Conservation (phyloP, 64 coral and sea anemone species). For the Montipora sp. region DNA sequence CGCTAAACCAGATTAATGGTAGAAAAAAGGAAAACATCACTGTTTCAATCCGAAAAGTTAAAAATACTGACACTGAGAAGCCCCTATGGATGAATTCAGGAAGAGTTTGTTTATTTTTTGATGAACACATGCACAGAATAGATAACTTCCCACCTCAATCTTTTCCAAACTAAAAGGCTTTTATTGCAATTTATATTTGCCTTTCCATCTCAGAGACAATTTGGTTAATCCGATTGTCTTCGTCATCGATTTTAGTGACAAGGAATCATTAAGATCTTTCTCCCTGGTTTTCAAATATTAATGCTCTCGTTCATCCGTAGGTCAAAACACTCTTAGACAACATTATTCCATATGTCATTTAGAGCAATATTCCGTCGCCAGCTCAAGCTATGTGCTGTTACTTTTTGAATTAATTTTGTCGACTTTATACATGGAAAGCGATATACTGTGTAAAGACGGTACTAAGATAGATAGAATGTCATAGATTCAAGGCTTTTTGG, state of each 20-base stretch:
- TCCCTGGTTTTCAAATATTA: constrained; percentile 42
- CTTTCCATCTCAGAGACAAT: background rate
- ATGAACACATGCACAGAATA: background rate
- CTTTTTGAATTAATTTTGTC: background rate
- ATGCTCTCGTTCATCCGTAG: background rate
- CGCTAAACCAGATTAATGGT: background rate
- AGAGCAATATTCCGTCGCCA: background rate
- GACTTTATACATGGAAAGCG: too few relatives aligned
- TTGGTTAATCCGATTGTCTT: background rate
- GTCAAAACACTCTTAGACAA: background rate
- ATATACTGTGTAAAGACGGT: too few relatives aligned
- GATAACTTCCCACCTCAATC: background rate
- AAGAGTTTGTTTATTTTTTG: background rate
- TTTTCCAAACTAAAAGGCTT: background rate
- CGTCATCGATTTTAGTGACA: background rate
- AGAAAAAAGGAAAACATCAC: background rate
- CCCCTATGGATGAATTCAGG: background rate
- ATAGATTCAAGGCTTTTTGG: background rate
- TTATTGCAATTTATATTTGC: constrained; percentile 4
- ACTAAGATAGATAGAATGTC: background rate
- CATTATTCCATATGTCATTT: background rate
- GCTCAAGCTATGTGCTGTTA: background rate
- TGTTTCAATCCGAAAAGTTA: background rate
- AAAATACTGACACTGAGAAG: background rate
- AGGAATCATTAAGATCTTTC: background rate